Conservation (phyloP, 2,797 vertebrate species). For the Pantherophis alleghaniensis region DNA sequence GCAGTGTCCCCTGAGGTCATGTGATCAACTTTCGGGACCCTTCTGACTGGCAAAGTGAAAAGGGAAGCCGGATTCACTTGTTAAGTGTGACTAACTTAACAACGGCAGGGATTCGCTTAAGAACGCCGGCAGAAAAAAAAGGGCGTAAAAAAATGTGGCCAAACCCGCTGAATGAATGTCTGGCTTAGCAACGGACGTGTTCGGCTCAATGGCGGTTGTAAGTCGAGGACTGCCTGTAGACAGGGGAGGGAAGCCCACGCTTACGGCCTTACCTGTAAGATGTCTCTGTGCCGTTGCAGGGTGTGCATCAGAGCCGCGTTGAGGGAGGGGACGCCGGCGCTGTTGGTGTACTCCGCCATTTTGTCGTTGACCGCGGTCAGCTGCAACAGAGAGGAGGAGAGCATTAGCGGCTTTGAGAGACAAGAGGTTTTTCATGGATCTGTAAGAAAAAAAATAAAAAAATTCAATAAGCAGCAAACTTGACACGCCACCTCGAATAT, state of each 20-base stretch:
- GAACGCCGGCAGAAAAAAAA: not conserved
- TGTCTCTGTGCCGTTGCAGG: constrained; percentile 93
- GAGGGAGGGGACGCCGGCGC: constrained; percentile 86
- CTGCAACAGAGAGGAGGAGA: constrained; percentile 61
- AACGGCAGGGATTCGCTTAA: not conserved
- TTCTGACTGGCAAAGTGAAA: not conserved
- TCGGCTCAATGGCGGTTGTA: not conserved
- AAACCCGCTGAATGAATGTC: not conserved
- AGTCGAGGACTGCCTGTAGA: not conserved
- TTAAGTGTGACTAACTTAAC: too few species aligned
- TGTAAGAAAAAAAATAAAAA: too few species aligned
- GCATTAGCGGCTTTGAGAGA: not conserved
- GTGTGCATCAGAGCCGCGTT: constrained; percentile 97
- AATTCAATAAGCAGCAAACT: not conserved
- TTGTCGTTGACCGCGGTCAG: constrained; percentile 94
- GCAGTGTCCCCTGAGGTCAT: too few species aligned
- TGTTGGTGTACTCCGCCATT: constrained; percentile 93
- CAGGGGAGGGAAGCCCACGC: not conserved
- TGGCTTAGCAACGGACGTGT: not conserved
- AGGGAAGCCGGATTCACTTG: not conserved
- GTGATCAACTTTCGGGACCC: not conserved
- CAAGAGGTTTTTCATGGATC: not conserved
- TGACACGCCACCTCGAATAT: rapidly evolving
- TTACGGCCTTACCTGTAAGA: constrained; percentile 82
- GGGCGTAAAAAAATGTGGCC: not conserved